These are phyloP conservation scores for Agonopterix alstromeriana DNA, from an alignment of 2,888 invertebrate genomes.

Conservation along the genomic window DNA sequence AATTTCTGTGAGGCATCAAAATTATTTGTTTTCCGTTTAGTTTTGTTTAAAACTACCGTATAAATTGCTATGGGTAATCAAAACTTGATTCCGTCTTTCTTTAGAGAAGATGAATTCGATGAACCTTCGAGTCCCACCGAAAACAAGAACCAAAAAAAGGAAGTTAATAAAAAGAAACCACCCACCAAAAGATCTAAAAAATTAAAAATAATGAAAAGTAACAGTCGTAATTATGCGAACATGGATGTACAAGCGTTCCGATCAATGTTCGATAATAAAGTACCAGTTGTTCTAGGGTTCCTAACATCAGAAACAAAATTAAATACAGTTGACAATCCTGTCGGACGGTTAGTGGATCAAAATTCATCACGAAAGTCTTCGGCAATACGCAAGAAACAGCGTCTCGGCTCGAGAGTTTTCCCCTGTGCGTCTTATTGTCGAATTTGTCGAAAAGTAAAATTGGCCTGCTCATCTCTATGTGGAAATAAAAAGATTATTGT, in stretches of 20 bases:
- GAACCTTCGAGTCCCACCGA: constrained; percentile 1
- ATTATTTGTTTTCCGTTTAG: background rate
- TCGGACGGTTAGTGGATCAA: background rate
- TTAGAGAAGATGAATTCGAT: background rate
- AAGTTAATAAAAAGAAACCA: no score
- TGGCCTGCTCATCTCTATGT: no score
- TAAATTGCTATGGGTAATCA: constrained; percentile 6
- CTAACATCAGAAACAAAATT: constrained; percentile 17
- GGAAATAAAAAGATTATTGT: no score
- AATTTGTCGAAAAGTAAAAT: no score
- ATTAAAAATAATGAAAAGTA: no score
- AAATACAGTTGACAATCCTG: background rate
- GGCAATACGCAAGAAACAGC: no score
- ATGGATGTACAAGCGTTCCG: constrained; percentile 17
- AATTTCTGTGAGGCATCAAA: background rate
- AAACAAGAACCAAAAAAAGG: background rate
- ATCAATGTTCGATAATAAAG: constrained; percentile 15
- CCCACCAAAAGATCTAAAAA: no score
- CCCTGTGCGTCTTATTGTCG: no score
- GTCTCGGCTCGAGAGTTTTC: no score
- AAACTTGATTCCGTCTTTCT: constrained; percentile 2
- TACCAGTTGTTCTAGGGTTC: constrained; percentile 25
- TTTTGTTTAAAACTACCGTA: no score
- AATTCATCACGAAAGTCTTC: background rate
- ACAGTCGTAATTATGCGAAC: background rate